A percentile compares a stretch with the other conserved stretches of the same genome.
phyloP scores from a whole-genome alignment of 2,113 vertebrate species.

The Cathartes aura region DNA sequence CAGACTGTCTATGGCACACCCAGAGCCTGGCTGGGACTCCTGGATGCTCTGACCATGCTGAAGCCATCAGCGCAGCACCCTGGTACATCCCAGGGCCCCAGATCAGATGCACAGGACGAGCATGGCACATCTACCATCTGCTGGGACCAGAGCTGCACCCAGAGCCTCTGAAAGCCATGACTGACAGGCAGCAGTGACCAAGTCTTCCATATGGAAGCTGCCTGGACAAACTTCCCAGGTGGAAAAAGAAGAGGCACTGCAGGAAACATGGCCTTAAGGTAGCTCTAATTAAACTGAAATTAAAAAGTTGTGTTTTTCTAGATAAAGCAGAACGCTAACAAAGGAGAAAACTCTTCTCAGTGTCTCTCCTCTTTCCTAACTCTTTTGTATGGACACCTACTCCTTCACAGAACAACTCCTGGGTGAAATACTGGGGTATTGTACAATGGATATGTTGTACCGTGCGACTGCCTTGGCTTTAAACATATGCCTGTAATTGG shows the following conservation, averaged over 20 bases:
- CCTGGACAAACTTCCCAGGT: not conserved
- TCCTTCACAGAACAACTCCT: not conserved
- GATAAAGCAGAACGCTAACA: not conserved
- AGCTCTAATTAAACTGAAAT: not conserved
- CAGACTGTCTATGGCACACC: not conserved
- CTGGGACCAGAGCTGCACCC: not conserved
- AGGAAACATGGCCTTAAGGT: not conserved
- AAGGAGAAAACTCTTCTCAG: not conserved
- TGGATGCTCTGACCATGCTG: fast-evolving
- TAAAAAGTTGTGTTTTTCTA: not conserved
- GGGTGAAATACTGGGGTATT: not conserved
- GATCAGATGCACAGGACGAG: not conserved
- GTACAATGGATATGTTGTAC: not conserved
- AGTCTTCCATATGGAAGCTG: not conserved
- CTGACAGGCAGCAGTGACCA: not conserved
- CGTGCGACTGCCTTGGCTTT: not conserved
- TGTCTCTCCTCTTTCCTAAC: not conserved
- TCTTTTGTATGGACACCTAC: not conserved
- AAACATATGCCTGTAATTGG: not conserved
- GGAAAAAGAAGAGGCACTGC: not conserved
- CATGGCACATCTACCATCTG: fast-evolving
- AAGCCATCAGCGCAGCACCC: not conserved
- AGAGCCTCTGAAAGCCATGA: not conserved
- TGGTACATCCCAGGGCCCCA: fast-evolving
- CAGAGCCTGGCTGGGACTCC: not conserved